Evolutionary conservation across 2,113 vertebrate genomes (phyloP), one percentile per base, ranked within the genome.

Genomic region (Oreotrochilus melanogaster): DNA sequence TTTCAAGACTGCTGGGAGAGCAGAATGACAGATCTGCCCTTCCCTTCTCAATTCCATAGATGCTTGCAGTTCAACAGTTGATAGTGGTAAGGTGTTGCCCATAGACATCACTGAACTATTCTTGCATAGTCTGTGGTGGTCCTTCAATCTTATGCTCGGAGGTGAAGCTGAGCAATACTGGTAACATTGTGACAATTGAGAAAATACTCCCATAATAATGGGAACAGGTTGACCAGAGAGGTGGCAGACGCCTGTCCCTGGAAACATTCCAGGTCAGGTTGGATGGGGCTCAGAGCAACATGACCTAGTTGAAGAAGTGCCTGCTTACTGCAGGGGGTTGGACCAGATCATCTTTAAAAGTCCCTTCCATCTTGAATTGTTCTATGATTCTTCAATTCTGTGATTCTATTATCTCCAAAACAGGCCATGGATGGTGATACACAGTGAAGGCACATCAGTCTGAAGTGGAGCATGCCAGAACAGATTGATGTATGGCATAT

Each of bases 81-180:
- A 33, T 2, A 10, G 19, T 11, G n/a, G 7, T 16, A 14, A 74
- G 56, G 21, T 12, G 9, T 4, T 62, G 14, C 22, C 45, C 14
- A 2, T 28, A 0, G 0, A 9, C n/a, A 16, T 31, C 14, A 19
- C 31, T 42, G 33, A 47, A 17, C 2, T 80, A 1, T 35, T 42
- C 64, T 57, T 42, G 28, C 54, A 42, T 7, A 43, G 22, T 8
- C 60, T 70, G 28, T 27, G 42, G 45, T n/a, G 53, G 65, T 13
- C 27, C 18, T 65, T 66, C 51, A 28, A 11, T 51, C n/a, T 47
- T 30, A 22, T 1, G 3, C 33, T 78, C 45, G 13, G 19, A 53
- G 28, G 21, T 43, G 75, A 71, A 66, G 14, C 28, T 73, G 35
- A 74, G 12, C 13, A 42, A 13, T 0, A n/a, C 8, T 42, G 37